phyloP scores from a whole-genome alignment of 2,113 vertebrate genomes.

The Caloenas nicobarica region DNA sequence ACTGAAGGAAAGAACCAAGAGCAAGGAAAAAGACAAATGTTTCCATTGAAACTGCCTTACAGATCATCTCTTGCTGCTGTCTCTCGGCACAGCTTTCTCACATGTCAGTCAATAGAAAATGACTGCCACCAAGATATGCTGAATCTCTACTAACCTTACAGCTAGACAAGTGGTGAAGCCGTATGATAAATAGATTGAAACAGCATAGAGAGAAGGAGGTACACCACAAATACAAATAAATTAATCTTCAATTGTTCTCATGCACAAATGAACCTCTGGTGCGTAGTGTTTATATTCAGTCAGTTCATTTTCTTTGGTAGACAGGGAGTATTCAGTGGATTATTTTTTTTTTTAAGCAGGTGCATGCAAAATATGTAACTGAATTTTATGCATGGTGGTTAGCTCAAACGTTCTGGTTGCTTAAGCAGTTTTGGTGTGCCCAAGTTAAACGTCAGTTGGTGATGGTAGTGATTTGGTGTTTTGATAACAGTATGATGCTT shows the following conservation, averaged over 20 bases:
- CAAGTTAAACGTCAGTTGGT: neutral
- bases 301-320: neutral
- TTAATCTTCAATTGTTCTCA: neutral
- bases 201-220: neutral
- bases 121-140: neutral
- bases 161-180: neutral
- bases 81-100: neutral
- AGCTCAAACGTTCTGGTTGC: neutral
- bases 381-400: neutral
- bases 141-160: neutral
- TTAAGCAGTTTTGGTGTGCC: neutral
- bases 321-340: neutral
- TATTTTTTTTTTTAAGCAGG: neutral
- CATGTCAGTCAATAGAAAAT: neutral
- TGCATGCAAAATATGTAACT: neutral
- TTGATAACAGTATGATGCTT: neutral
- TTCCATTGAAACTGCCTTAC: neutral
- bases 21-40: neutral
- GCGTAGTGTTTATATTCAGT: neutral
- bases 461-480: neutral
- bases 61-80: neutral
- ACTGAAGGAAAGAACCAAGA: neutral
- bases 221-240: neutral
- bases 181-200: neutral
- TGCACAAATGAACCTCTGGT: neutral